phyloP scores from a whole-genome alignment of 2,888 invertebrate species.

The Pharmacophagus antenor region DNA sequence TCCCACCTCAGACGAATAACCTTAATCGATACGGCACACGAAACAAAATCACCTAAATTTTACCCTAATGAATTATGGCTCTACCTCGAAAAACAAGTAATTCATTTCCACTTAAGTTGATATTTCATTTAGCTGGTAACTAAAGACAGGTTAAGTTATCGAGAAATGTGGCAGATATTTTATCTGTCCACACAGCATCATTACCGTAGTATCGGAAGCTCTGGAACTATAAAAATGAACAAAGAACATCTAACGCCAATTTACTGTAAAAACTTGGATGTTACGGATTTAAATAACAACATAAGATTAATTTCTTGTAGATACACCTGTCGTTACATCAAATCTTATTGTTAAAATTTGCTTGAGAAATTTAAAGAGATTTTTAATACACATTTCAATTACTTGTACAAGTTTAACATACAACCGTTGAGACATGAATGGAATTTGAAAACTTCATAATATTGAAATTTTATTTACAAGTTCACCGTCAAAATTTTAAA shows the following conservation, averaged over 20 bases:
- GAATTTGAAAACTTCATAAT: too few species aligned
- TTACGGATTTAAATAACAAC: slow-evolving; percentile 63
- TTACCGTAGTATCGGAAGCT: slow-evolving; percentile 70
- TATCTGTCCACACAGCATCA: slow-evolving; percentile 45
- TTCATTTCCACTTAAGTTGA: slow-evolving; percentile 55
- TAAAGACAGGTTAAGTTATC: slow-evolving; percentile 58
- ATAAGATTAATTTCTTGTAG: neutral
- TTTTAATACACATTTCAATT: too few species aligned
- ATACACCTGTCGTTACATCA: too few species aligned
- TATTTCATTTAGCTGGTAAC: slow-evolving; percentile 56
- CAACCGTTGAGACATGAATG: too few species aligned
- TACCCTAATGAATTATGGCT: slow-evolving; percentile 32
- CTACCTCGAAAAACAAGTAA: slow-evolving; percentile 40
- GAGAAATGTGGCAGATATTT: slow-evolving; percentile 74
- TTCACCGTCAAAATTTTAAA: too few species aligned
- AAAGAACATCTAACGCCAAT: slow-evolving; percentile 74
- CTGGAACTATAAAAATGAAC: slow-evolving; percentile 77
- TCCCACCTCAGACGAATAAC: slow-evolving; percentile 24
- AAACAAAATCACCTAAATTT: slow-evolving; percentile 6
- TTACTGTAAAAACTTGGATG: slow-evolving; percentile 66
- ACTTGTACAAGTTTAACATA: too few species aligned
- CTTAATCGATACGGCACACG: slow-evolving; percentile 10
- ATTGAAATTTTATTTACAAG: too few species aligned
- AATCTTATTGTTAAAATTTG: too few species aligned
- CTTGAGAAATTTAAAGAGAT: too few species aligned